Base-by-base conservation (phyloP, 2,888 invertebrate genomes). In the Clivina fossor region DNA sequence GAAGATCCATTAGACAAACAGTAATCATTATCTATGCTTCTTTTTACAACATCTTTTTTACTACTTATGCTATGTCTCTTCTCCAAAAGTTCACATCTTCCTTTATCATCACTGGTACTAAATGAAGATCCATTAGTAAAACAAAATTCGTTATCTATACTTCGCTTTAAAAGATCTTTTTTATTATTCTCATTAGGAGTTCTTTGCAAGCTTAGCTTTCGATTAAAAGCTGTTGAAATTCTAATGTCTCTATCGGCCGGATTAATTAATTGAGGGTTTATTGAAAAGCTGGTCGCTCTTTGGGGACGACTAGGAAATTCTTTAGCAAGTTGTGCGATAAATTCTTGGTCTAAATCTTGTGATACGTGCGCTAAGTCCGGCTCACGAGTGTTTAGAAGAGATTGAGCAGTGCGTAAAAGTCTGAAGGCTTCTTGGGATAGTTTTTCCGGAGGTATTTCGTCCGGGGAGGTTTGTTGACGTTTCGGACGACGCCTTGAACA, bases 371-470 rank as follows among this genome's bases (percentile, higher is more conserved):
- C 74, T 30, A 83, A 68, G 61, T 81, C 81, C 1, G 84, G 83
- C 65, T 85, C 84, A 61, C 80, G 78, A 57, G 82, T 84, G 62
- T 78, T 76, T 58, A 85, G 67, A 53, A 85, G 70, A 24, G 85
- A 85, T 62, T 84, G 81, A 46, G 83, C 81, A 18, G 83, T 85
- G 59, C 84, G 76, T 63, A 83, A 76, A 57, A 85, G 73, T 51
- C 84, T 76, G 63, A 81, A 84, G 1, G 85, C 84, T 71, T 85
- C 85, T 65, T 83, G 81, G 0, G 83, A 79, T 18, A 85, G 69
- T 68, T 84, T 84, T 58, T 83, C 82, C 1, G 83, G 81, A 62
- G 80, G 76, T 18, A 79, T 70, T 60, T 80, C 79, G 44, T 79
- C 77, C 2, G 74, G 72, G 33, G 72, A 65, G 4, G 69, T 55